Conservation (phyloP, 2,113 vertebrate species). For the Clarias magur region DNA sequence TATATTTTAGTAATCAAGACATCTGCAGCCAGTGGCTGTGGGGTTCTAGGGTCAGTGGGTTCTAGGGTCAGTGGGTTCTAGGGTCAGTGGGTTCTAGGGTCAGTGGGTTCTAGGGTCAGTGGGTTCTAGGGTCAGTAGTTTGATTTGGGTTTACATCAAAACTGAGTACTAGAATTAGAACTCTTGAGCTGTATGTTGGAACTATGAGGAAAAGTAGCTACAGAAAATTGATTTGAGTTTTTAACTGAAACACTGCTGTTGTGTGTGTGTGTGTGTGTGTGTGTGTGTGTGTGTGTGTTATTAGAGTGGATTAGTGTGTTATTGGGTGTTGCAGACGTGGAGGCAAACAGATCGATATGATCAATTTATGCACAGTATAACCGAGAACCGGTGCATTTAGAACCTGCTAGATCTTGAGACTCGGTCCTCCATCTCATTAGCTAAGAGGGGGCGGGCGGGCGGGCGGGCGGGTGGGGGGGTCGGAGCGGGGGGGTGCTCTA, state of each 20-base stretch:
- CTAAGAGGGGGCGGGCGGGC: not conserved
- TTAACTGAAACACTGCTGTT: not conserved
- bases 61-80: no score
- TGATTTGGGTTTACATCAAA: not conserved
- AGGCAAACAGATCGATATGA: not conserved
- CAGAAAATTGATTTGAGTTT: not conserved
- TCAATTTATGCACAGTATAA: constrained; percentile 11
- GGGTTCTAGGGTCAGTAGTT: not conserved
- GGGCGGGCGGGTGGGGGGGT: not conserved
- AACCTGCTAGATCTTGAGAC: not conserved
- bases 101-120: no score
- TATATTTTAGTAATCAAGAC: not conserved
- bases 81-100: no score
- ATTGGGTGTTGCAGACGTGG: not conserved
- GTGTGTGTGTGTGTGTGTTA: not conserved
- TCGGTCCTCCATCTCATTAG: not conserved
- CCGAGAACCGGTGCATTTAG: not conserved
- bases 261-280: not conserved
- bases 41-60: no score
- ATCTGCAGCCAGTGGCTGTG: no score
- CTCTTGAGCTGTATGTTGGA: not conserved
- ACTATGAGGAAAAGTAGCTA: not conserved
- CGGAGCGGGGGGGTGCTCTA: constrained; percentile 7
- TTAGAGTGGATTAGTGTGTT: not conserved
- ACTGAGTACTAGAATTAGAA: not conserved